Evolutionary conservation across 92 coral and sea anemone genomes (phyloP), one percentile per base, ranked within the genome.

Genomic region (Umimayanthus kanabou): DNA sequence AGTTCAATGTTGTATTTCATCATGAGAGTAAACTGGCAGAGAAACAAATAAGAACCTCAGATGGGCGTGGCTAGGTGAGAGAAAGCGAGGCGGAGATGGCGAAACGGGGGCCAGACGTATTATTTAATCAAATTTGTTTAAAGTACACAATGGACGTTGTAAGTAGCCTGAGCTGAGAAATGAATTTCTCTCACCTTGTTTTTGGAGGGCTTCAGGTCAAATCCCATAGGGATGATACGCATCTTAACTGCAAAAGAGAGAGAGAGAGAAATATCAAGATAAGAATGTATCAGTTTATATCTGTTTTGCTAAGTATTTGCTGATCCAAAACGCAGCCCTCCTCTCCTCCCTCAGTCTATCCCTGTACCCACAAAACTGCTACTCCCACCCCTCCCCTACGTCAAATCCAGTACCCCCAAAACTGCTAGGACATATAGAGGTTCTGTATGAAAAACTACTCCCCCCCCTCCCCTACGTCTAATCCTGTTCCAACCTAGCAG

Each of bases 141-240:
- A 13, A 81, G 15, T 65, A 30, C 14, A 57, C 20, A 26, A 16
- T 25, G 23, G 29, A 76, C 13, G 18, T 18, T 55, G 57, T 30
- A 1, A 2, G 0, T 78, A 14, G 77, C 79, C 20, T 33, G 37
- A 33, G 37, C 37, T 33, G 37, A 33, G 37, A 33, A 2, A 33
- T 2, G 37, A 33, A 33, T 43, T 8, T 80, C 30, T 22, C 90
- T 69, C 87, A 94, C 98, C 85, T 89, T 93, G 28, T 90, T 88
- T 58, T 30, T 16, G 5, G 98, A 89, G 33, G 99, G 98, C 83
- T 79, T 90, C 79, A 95, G 88, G 81, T 95, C 95, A 73, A 96
- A 93, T 25, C 92, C 97, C 50, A 96, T 87, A 4, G 99, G 99
- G 29, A 96, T 85, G 39, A 96, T 92, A 11, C 98, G 95, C 77